These are phyloP conservation scores for Mionectes macconnelli DNA, from an alignment of 2,113 vertebrate species.

Conservation along the genomic window DNA sequence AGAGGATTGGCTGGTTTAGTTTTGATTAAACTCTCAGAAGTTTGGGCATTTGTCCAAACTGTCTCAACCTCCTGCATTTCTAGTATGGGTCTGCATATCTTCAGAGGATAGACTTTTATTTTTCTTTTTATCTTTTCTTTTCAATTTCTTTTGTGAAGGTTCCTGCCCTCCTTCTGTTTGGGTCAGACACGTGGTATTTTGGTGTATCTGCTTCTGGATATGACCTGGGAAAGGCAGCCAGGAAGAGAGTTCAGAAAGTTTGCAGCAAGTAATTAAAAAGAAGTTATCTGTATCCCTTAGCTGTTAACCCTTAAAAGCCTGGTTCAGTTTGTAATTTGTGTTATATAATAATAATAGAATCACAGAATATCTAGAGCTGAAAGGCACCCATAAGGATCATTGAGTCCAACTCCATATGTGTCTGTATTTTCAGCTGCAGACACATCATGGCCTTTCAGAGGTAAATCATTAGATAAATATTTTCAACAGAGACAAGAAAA, in stretches of 20 bases:
- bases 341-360: background rate
- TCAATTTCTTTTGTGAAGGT: background rate
- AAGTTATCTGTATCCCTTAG: background rate
- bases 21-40: slow-evolving; percentile 60
- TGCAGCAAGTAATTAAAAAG: slow-evolving; percentile 7
- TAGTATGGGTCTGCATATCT: slow-evolving; percentile 19
- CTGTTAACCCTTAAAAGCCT: background rate
- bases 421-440: background rate
- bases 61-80: slow-evolving; percentile 9
- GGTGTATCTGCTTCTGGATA: background rate
- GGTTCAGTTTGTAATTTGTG: background rate
- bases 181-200: slow-evolving; percentile 5
- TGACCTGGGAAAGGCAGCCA: background rate
- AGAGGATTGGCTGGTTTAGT: slow-evolving; percentile 43
- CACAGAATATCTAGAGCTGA: background rate
- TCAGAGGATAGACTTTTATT: slow-evolving; percentile 8
- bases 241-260: slow-evolving; percentile 8
- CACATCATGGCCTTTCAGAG: background rate
- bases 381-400: background rate
- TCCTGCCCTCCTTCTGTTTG: background rate
- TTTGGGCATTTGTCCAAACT: slow-evolving; percentile 58
- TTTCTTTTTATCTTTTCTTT: slow-evolving; percentile 29
- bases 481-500: background rate
- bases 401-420: background rate
- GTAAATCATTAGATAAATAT: background rate